Conservation (phyloP, 2,888 invertebrate genomes). For the Drosophila neutralis region DNA sequence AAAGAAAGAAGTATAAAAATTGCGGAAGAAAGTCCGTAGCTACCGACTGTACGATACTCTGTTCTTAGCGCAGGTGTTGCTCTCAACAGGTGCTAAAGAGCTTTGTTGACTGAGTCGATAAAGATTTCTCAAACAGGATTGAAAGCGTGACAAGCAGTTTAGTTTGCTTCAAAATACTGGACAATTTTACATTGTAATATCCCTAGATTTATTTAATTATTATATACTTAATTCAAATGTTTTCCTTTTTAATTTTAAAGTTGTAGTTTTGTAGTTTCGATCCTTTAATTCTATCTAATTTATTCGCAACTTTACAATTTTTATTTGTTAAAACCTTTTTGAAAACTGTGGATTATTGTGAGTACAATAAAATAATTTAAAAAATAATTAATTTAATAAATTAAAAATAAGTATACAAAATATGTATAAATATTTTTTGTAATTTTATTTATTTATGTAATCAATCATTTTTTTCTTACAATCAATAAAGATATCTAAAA, state of each 20-base stretch:
- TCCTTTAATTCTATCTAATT: background rate
- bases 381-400: background rate
- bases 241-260: background rate
- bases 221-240: background rate
- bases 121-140: background rate
- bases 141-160: background rate
- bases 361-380: background rate
- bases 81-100: background rate
- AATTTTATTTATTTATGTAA: no score
- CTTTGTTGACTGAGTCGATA: background rate
- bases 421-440: background rate
- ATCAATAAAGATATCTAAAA: background rate
- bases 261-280: background rate
- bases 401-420: background rate
- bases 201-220: background rate
- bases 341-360: no score
- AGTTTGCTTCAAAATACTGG: background rate
- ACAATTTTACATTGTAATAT: background rate
- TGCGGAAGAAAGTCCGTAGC: background rate
- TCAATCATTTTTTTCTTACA: no score
- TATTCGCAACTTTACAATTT: background rate
- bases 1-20: background rate
- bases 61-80: background rate
- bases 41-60: background rate
- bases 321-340: background rate